phyloP scores from a whole-genome alignment of 2,888 invertebrate species.

The Drosophila diplacantha region DNA sequence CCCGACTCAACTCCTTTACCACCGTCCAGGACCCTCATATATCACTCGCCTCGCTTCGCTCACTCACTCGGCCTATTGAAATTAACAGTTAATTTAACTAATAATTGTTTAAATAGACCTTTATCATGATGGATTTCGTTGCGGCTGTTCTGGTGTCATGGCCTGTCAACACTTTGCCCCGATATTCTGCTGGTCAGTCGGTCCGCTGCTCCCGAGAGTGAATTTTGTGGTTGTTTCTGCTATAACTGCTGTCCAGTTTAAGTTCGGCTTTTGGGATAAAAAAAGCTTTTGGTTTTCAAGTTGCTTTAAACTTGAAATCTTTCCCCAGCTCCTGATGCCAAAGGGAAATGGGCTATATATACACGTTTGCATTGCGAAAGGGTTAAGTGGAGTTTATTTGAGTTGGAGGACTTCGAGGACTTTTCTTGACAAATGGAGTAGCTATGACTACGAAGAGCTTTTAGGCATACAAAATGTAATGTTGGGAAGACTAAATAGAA shows the following conservation, averaged over 20 bases:
- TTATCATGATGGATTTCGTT: slow-evolving; percentile 44
- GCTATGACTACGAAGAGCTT: background rate
- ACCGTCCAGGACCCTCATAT: slow-evolving; percentile 38
- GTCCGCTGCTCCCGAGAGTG: background rate
- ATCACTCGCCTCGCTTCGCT: slow-evolving; percentile 8
- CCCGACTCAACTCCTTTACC: slow-evolving; percentile 12
- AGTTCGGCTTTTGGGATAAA: slow-evolving; percentile 7
- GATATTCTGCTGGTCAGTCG: slow-evolving; percentile 48
- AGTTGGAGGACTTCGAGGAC: background rate
- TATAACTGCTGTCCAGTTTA: slow-evolving; percentile 3
- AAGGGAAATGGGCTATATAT: background rate
- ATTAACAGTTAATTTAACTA: slow-evolving; percentile 68
- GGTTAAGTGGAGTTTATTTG: background rate
- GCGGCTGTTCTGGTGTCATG: slow-evolving; percentile 24
- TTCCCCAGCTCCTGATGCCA: background rate
- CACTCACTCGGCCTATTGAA: slow-evolving; percentile 44
- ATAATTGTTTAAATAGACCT: slow-evolving; percentile 62
- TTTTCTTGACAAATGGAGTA: background rate
- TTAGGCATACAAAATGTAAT: background rate
- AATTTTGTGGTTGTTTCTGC: slow-evolving; percentile 18
- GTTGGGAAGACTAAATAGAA: too few relatives aligned
- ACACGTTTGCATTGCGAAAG: background rate
- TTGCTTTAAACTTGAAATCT: background rate
- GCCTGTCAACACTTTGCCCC: slow-evolving; percentile 55
- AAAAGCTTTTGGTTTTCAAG: background rate